Conservation (phyloP, 92 coral and sea anemone genomes). For the Blastomussa wellsi region DNA sequence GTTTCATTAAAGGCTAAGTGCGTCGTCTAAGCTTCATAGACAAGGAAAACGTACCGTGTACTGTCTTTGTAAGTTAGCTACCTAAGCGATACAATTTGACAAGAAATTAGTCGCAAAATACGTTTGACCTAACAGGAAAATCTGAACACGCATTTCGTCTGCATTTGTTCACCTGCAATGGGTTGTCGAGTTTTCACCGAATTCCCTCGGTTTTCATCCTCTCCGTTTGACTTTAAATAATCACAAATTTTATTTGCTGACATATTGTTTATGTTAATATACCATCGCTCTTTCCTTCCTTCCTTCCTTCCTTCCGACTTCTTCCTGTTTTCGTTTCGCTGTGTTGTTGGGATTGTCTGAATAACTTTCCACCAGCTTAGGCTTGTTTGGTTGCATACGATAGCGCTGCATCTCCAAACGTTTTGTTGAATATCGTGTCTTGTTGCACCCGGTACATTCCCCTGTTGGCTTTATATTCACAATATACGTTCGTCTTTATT, state of each 20-base stretch:
- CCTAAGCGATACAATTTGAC: neutral
- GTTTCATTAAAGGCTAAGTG: no score
- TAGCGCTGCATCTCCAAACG: no score
- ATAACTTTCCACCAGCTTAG: neutral
- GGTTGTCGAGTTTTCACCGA: neutral
- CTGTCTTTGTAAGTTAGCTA: neutral
- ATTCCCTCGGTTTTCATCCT: neutral
- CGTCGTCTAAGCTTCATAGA: neutral
- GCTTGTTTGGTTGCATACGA: no score
- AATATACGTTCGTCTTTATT: neutral
- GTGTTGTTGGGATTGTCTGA: neutral
- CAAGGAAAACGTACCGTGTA: neutral
- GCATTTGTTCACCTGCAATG: slow-evolving; percentile 6
- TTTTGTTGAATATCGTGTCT: no score
- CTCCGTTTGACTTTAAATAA: neutral
- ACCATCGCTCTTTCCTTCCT: slow-evolving; percentile 26
- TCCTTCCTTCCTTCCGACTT: slow-evolving; percentile 31
- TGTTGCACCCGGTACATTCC: neutral
- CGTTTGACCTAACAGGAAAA: neutral
- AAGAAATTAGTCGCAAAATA: neutral
- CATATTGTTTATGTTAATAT: neutral
- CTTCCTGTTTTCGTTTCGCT: slow-evolving; percentile 1
- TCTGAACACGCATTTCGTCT: slow-evolving; percentile 1
- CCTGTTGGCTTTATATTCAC: neutral
- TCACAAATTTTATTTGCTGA: neutral